Conservation (phyloP, 2,113 vertebrate genomes). For the Pachypanchax playfairii region DNA sequence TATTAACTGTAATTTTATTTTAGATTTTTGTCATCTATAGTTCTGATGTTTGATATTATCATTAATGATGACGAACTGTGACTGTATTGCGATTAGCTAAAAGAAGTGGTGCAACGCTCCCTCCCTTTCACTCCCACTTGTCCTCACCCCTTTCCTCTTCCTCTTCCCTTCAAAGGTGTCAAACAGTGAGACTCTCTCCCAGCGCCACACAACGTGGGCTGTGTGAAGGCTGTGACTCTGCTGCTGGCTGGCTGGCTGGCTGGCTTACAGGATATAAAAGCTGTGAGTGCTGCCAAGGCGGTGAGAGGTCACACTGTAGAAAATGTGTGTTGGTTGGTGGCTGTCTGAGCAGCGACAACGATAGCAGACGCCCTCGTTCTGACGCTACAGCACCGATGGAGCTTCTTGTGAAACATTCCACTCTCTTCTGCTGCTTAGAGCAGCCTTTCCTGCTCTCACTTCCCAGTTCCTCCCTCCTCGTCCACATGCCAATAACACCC, state of each 20-base stretch:
- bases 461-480: conserved; percentile 32
- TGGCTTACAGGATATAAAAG: conserved; percentile 74
- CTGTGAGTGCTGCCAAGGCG: conserved; percentile 49
- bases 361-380: conserved; percentile 79
- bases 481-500: conserved; percentile 32
- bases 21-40: no score
- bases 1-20: no score
- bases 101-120: no score
- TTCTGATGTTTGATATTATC: no score
- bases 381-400: conserved; percentile 78
- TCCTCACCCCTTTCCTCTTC: conserved; percentile 45
- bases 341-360: conserved; percentile 37
- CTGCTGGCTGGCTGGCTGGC: conserved; percentile 29
- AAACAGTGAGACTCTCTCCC: conserved; percentile 14
- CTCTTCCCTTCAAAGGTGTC: conserved; percentile 55
- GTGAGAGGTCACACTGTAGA: conserved; percentile 63
- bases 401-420: conserved; percentile 85
- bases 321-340: conserved; percentile 32
- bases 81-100: no score
- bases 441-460: no score
- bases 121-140: conserved; percentile 45
- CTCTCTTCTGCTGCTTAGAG: conserved; percentile 74
- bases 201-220: conserved; percentile 64
- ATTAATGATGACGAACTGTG: no score
- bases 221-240: conserved; percentile 31